Percentiles rank a stretch among this genome's conserved stretches.
Evolutionary conservation across 2,113 vertebrate genomes (phyloP).

Genomic region (Etia nguti): DNA sequence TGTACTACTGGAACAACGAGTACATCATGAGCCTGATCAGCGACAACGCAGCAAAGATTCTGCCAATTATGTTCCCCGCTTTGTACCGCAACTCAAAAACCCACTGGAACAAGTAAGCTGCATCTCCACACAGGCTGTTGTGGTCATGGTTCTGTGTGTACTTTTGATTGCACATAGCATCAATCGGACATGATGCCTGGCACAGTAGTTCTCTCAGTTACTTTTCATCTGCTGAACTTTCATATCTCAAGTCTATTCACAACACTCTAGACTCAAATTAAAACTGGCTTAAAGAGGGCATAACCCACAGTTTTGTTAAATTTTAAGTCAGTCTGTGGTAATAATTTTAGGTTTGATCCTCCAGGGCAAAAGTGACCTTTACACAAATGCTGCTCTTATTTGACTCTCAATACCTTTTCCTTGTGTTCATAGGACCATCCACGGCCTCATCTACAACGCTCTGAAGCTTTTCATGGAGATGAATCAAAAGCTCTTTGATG

Average conservation of each 20-base stretch:
- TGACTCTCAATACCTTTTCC: background rate
- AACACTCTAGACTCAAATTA: background rate
- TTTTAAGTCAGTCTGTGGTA: background rate
- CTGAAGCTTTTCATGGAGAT: conserved; percentile 99
- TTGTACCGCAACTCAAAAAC: conserved; percentile 98
- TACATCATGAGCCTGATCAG: conserved; percentile 99
- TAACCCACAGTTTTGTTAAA: too few species aligned
- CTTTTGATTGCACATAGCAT: background rate
- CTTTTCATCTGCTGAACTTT: background rate
- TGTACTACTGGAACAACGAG: conserved; percentile 96
- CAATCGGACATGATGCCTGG: background rate
- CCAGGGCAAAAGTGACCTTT: background rate
- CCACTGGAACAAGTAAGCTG: conserved; percentile 97
- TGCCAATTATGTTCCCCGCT: conserved; percentile 98
- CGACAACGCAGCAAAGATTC: conserved; percentile 94
- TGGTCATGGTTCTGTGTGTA: background rate
- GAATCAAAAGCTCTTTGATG: conserved; percentile 99
- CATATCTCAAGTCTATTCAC: background rate
- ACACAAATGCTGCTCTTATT: background rate
- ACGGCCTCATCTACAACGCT: conserved; percentile 97
- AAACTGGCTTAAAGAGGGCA: background rate
- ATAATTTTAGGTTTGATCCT: background rate
- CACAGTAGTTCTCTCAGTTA: background rate
- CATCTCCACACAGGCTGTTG: background rate
- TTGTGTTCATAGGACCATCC: conserved; percentile 84